Base-by-base conservation (phyloP, 2,797 vertebrate species). In the Salarias fasciatus region DNA sequence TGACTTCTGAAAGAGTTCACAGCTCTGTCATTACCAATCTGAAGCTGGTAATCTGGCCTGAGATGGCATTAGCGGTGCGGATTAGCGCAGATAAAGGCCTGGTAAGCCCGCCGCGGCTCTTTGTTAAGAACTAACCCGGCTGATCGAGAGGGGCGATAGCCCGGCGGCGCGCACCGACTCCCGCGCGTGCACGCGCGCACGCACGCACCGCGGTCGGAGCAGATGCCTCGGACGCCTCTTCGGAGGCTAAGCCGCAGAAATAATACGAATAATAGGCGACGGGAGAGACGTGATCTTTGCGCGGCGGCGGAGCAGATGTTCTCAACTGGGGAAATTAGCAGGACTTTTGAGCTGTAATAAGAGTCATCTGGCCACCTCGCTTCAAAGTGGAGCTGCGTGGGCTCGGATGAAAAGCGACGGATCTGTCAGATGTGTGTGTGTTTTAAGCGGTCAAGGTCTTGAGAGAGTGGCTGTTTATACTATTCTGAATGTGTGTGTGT, bases 31-130 rank as follows among this genome's bases (percentile, higher is more conserved):
- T 92, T 91, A 88, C 82, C 87, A 91, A 92, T 91, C 82, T 89
- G 83, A 90, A 82, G 85, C 79, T 68, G 80, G 87, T 93, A 94
- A 93, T 93, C 91, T 93, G 86, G 84, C 88, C 81, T 87, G 88
- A 90, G 90, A 90, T 88, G 88, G 90, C 91, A 93, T 94, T 93
- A 93, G 81, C 45, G 46, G 69, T 12, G 54, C 29, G 87, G 92
- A 92, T 93, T 93, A 93, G 79, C 52, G 50, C 80, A 87, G 91
- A 93, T 93, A 92, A 92, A 92, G 89, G 83, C 84, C 77, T 86
- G 80, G 72, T 93, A 93, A 93, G 61, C 88, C 90, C 85, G 79
- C 78, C 75, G 14, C 41, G 28, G 87, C 84, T 88, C 89, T 94
- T 93, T 92, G 92, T 93, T 90, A 58, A 85, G 86, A 80, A 71